Evolutionary conservation across 2,888 invertebrate species (phyloP).

Genomic region (Dyspetes luteomarginatus): DNA sequence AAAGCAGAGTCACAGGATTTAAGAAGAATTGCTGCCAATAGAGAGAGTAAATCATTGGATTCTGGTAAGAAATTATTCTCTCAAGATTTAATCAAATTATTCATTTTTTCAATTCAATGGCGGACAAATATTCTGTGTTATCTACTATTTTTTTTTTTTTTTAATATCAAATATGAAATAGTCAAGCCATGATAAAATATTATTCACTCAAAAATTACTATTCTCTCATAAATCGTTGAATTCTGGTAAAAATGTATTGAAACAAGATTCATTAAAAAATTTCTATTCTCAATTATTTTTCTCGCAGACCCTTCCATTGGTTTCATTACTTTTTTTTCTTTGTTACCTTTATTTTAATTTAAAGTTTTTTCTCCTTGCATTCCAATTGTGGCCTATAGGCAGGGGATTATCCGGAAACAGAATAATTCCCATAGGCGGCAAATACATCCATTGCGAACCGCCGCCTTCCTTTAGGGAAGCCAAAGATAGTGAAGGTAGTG

Average conservation of each 20-base stretch:
- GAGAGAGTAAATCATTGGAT: constrained; percentile 86
- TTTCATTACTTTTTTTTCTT: constrained; percentile 33
- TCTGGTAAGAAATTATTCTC: constrained; percentile 81
- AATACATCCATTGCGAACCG: constrained; percentile 91
- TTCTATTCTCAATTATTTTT: neutral
- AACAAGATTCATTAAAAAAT: no score
- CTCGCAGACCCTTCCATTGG: constrained; percentile 14
- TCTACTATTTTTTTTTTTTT: no score
- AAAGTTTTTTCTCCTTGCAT: constrained; percentile 82
- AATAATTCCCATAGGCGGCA: constrained; percentile 91
- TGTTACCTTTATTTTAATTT: constrained; percentile 36
- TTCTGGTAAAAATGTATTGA: no score
- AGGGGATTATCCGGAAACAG: constrained; percentile 90
- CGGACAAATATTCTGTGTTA: no score
- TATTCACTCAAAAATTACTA: no score
- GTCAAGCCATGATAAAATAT: no score
- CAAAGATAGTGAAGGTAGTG: constrained; percentile 76
- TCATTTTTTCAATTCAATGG: no score
- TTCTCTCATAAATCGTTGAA: no score
- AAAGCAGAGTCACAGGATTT: constrained; percentile 83
- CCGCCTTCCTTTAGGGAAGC: constrained; percentile 86
- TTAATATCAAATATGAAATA: no score
- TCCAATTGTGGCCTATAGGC: constrained; percentile 81
- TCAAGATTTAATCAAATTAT: neutral
- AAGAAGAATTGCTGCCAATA: constrained; percentile 80